Percentiles rank a stretch among this genome's conserved stretches.
Evolutionary conservation across 2,888 invertebrate genomes (phyloP).

Genomic region (Brachyopa scutellaris): DNA sequence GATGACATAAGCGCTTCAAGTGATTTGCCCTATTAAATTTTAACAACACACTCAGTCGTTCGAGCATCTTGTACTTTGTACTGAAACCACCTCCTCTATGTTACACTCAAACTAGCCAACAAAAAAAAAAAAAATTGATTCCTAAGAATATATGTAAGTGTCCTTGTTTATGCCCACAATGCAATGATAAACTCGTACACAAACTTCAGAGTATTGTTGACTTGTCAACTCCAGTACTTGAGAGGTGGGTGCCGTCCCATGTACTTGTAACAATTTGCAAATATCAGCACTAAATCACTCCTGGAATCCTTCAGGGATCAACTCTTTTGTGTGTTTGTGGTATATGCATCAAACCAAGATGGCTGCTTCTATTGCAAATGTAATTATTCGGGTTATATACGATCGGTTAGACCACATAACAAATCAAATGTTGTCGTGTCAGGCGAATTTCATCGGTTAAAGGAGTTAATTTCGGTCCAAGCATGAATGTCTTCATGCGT

Average conservation of each 20-base stretch:
- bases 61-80: neutral
- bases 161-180: slow-evolving; percentile 11
- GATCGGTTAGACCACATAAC: slow-evolving; percentile 2
- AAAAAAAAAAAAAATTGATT: neutral
- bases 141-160: slow-evolving; percentile 5
- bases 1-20: neutral
- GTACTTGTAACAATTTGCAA: slow-evolving; percentile 17
- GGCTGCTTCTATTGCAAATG: slow-evolving; percentile 23
- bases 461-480: too few species aligned
- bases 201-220: slow-evolving; percentile 7
- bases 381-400: slow-evolving; percentile 17
- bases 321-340: slow-evolving; percentile 7
- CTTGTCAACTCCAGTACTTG: slow-evolving; percentile 10
- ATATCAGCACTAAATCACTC: slow-evolving; percentile 45
- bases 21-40: slow-evolving; percentile 1
- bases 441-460: neutral
- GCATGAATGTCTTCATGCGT: too few species aligned
- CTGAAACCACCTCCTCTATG: neutral
- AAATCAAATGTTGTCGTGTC: neutral
- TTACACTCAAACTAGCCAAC: neutral
- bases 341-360: slow-evolving; percentile 1
- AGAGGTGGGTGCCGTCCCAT: neutral
- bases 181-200: neutral
- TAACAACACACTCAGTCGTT: neutral
- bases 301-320: slow-evolving; percentile 16